Conservation (phyloP, 2,888 invertebrate genomes). For the Tanytarsus gracilentus region DNA sequence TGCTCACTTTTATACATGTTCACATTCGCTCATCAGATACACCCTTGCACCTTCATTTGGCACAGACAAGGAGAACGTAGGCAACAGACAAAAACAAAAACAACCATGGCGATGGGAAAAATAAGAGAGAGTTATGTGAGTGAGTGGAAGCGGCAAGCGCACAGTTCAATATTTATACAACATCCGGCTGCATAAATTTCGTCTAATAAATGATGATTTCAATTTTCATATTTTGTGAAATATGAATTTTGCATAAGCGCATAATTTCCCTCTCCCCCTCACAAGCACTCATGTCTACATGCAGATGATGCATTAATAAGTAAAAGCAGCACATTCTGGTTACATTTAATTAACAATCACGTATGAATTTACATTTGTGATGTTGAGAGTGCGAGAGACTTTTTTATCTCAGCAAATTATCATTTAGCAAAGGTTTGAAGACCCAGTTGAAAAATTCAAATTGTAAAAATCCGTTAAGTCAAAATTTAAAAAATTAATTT, state of each 20-base stretch:
- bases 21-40: neutral
- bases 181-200: conserved; percentile 16
- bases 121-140: neutral
- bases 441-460: conserved; percentile 12
- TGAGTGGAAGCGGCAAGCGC: neutral
- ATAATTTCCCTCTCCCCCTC: neutral
- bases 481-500: no score
- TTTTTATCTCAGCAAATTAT: conserved; percentile 5
- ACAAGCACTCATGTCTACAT: neutral
- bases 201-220: conserved; percentile 22
- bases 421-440: neutral
- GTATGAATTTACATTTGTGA: neutral
- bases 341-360: conserved; percentile 26
- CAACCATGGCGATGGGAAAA: neutral
- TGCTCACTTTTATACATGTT: conserved; percentile 2
- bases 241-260: conserved; percentile 22
- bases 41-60: conserved; percentile 6
- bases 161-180: conserved; percentile 13
- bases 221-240: conserved; percentile 23
- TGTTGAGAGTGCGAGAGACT: neutral
- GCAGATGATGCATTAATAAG: conserved; percentile 15
- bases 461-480: conserved; percentile 5
- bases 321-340: conserved; percentile 3
- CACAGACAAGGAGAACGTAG: no score
- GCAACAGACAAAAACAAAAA: neutral